Conservation (phyloP, 2,113 vertebrate genomes). For the Himantopus leucocephalus region DNA sequence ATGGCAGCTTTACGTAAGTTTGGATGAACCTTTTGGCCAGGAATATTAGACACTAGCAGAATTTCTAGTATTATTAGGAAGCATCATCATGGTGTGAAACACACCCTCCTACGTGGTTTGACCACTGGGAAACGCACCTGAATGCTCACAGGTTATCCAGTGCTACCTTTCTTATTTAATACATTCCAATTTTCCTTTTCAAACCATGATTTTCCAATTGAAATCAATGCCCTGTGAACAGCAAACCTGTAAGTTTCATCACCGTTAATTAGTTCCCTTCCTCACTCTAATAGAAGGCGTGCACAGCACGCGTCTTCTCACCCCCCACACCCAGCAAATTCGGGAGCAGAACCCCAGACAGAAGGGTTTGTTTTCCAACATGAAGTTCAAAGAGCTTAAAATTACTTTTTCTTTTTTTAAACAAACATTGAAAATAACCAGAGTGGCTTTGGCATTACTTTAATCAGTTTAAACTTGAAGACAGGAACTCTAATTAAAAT, state of each 20-base stretch:
- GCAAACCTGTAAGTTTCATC: background rate
- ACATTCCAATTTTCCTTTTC: background rate
- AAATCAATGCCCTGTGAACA: background rate
- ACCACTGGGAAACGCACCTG: background rate
- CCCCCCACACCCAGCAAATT: background rate
- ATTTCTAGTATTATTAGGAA: background rate
- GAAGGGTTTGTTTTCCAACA: conserved; percentile 8
- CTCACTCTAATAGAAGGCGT: background rate
- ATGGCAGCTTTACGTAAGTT: background rate
- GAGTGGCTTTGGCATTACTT: background rate
- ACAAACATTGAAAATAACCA: conserved; percentile 4
- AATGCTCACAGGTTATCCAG: background rate
- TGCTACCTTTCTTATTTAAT: background rate
- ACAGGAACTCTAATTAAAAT: conserved; percentile 54
- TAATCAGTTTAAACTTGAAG: conserved; percentile 35
- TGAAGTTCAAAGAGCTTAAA: background rate
- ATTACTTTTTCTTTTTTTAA: background rate
- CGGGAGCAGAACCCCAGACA: background rate
- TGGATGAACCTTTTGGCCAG: background rate
- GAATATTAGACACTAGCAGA: background rate
- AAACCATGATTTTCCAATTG: background rate
- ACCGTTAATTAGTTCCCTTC: background rate
- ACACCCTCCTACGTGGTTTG: background rate
- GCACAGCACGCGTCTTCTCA: background rate
- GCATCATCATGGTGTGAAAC: background rate